Evolutionary conservation across 2,797 vertebrate species (phyloP).

Genomic region (Zalophus californianus): DNA sequence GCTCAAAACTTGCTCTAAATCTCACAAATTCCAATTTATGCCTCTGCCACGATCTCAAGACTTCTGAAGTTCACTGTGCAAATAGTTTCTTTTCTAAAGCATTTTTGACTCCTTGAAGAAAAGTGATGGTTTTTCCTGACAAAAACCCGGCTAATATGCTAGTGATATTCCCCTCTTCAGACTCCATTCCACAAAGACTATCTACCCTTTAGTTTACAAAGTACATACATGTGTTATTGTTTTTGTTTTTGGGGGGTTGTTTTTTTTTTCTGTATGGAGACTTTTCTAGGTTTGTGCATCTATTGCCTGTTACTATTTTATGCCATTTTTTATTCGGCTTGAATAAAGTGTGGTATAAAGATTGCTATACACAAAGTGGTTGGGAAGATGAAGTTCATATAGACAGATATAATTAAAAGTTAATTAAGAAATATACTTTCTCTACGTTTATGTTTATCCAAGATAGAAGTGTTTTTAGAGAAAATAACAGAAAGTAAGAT

Average conservation of each 20-base stretch:
- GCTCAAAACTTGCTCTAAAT: neutral
- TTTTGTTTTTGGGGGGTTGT: too few relatives aligned
- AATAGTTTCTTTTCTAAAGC: neutral
- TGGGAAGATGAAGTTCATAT: neutral
- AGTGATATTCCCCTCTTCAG: neutral
- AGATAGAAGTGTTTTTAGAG: neutral
- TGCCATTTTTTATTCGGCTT: neutral
- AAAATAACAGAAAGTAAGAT: neutral
- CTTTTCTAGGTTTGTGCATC: neutral
- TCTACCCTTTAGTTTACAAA: neutral
- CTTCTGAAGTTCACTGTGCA: neutral
- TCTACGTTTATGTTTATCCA: neutral
- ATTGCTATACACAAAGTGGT: neutral
- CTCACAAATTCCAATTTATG: neutral
- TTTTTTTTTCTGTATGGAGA: neutral
- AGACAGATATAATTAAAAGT: neutral
- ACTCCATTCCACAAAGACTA: neutral
- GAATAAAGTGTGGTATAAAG: neutral
- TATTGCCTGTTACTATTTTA: neutral
- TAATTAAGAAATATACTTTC: neutral
- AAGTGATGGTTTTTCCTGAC: neutral
- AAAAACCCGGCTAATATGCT: neutral
- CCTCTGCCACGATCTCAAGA: neutral
- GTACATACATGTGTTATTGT: neutral
- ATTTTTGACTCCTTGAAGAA: neutral